These are phyloP conservation scores for Petrocephalus zakoni DNA, from an alignment of 2,113 vertebrate genomes.

Conservation along the genomic window DNA sequence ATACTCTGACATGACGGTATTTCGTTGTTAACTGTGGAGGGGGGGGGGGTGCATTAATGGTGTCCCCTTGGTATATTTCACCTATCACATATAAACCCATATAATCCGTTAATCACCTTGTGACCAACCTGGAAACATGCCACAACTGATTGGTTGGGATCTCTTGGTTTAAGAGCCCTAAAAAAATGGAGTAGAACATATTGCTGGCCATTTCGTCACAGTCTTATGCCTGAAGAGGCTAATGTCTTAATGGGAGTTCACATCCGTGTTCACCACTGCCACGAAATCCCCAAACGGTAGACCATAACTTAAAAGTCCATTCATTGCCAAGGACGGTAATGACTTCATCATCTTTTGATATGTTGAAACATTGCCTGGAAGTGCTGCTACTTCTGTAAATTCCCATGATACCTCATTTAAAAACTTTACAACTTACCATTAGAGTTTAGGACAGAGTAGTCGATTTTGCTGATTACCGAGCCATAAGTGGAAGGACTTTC, in stretches of 20 bases:
- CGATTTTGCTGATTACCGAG: constrained; percentile 34
- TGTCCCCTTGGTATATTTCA: background rate
- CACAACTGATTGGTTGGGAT: background rate
- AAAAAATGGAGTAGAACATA: background rate
- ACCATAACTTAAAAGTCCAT: constrained; percentile 15
- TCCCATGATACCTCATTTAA: constrained; percentile 24
- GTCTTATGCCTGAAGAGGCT: background rate
- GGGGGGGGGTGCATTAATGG: background rate
- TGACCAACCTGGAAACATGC: background rate
- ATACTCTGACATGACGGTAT: background rate
- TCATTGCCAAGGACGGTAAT: background rate
- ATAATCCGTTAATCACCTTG: background rate
- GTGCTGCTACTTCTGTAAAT: constrained; percentile 16
- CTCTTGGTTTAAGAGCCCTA: background rate
- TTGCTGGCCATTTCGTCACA: background rate
- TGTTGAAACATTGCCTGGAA: constrained; percentile 22
- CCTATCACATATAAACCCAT: background rate
- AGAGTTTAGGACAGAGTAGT: constrained; percentile 36
- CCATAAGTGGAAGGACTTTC: constrained; percentile 31
- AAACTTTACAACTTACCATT: constrained; percentile 30
- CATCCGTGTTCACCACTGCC: background rate
- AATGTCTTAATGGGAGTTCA: background rate
- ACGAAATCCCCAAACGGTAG: constrained; percentile 10
- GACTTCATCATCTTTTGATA: constrained; percentile 24
- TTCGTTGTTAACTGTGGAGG: background rate